phyloP scores from a whole-genome alignment of 2,797 vertebrate species.

The Lepidocolaptes lacrymiger region DNA sequence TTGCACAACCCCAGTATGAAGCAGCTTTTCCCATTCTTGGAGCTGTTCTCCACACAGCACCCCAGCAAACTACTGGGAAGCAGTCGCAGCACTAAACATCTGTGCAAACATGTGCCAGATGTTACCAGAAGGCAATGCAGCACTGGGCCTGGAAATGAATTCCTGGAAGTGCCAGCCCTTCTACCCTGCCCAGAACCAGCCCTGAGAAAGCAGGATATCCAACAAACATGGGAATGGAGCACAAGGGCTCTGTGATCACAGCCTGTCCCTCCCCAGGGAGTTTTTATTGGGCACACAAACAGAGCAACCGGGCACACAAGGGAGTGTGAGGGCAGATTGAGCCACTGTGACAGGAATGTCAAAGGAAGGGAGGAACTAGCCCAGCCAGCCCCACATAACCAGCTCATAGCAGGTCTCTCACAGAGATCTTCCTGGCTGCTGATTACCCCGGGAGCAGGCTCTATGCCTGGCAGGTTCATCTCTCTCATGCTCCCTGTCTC shows the following conservation, averaged over 20 bases:
- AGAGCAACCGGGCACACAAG: background rate
- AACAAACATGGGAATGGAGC: background rate
- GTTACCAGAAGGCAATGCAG: conserved; percentile 1
- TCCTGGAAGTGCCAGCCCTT: conserved; percentile 6
- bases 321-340: background rate
- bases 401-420: background rate
- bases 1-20: conserved; percentile 1
- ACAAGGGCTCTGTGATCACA: accelerated
- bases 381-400: background rate
- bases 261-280: background rate
- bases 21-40: background rate
- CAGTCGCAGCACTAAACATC: background rate
- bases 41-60: background rate
- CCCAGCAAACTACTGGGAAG: background rate
- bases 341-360: background rate
- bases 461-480: accelerated
- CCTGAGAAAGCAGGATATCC: background rate
- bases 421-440: background rate
- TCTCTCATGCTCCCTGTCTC: background rate
- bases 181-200: background rate
- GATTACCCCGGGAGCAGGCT: background rate
- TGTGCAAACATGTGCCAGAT: background rate
- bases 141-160: background rate
- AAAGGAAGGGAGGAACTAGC: background rate
- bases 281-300: background rate